phyloP scores from a whole-genome alignment of 2,888 invertebrate species.

The Pseudolycoriella hygida region DNA sequence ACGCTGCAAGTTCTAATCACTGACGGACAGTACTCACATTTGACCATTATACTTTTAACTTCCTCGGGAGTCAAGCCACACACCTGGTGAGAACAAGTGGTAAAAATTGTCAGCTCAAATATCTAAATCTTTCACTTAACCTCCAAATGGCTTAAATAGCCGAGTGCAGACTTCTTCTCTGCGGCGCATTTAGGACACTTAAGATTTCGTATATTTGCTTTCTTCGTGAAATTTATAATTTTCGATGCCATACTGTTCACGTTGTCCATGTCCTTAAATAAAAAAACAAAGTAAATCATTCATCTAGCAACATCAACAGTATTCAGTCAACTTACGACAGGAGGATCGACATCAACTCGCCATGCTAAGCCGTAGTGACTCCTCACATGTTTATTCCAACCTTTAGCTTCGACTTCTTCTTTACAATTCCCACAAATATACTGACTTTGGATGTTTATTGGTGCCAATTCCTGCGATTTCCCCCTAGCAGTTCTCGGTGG shows the following conservation, averaged over 20 bases:
- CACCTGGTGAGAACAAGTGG: neutral
- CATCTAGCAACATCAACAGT: neutral
- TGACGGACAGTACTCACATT: slow-evolving; percentile 3
- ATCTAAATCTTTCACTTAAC: neutral
- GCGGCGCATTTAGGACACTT: slow-evolving; percentile 5
- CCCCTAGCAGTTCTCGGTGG: too few species aligned
- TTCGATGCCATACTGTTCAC: neutral
- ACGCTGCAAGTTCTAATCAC: slow-evolving; percentile 1
- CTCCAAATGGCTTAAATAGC: slow-evolving; percentile 6
- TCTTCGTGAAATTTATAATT: slow-evolving; percentile 4
- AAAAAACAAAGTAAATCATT: neutral
- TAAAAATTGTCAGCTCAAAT: neutral
- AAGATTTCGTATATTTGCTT: neutral
- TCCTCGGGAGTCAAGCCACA: slow-evolving; percentile 4
- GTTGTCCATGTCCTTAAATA: neutral
- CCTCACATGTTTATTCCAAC: slow-evolving; percentile 18
- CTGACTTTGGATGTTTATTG: neutral
- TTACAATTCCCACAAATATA: slow-evolving; percentile 23
- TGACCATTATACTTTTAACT: neutral
- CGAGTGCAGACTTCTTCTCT: slow-evolving; percentile 6
- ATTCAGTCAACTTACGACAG: slow-evolving; percentile 14
- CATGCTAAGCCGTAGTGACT: slow-evolving; percentile 26
- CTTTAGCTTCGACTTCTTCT: slow-evolving; percentile 9
- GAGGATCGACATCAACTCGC: slow-evolving; percentile 14
- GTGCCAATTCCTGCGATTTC: neutral